A percentile compares a stretch with the other conserved stretches of the same genome.
These are phyloP conservation scores for Hucho hucho DNA, from an alignment of 2,113 vertebrate species.

Conservation along the genomic window DNA sequence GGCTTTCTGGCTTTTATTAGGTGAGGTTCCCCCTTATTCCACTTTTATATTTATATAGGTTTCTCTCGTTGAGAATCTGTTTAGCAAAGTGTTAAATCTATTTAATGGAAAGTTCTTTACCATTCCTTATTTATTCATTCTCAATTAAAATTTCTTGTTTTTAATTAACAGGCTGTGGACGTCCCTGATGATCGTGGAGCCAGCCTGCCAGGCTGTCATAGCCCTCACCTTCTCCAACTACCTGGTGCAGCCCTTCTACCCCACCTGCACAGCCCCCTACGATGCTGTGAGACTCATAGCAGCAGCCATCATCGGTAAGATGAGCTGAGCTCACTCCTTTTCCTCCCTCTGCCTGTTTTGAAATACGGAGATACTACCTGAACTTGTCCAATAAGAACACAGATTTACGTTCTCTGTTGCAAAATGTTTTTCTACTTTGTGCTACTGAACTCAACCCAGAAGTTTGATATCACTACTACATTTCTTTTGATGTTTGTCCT, in stretches of 20 bases:
- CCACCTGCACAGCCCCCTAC: slow-evolving; percentile 67
- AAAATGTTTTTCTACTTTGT: no score
- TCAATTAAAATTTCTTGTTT: not conserved
- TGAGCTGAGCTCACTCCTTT: not conserved
- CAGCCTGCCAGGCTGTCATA: slow-evolving; percentile 80
- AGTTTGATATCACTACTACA: no score
- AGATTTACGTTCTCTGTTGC: no score
- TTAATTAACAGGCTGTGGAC: slow-evolving; percentile 71
- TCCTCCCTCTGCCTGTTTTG: not conserved
- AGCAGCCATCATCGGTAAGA: slow-evolving; percentile 77
- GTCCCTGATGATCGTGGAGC: slow-evolving; percentile 79
- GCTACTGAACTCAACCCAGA: no score
- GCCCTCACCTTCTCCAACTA: slow-evolving; percentile 80
- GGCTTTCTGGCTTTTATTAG: slow-evolving; percentile 79
- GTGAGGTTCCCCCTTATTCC: slow-evolving; percentile 26
- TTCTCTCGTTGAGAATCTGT: no score
- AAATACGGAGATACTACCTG: no score
- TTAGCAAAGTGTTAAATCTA: no score
- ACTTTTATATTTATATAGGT: no score
- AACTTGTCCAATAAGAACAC: no score
- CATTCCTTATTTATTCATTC: no score
- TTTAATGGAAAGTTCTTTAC: no score
- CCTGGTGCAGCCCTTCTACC: slow-evolving; percentile 78
- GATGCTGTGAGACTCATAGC: slow-evolving; percentile 73
- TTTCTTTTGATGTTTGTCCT: no score